Base-by-base conservation (phyloP, 2,113 vertebrate species). In the Gavia stellata region DNA sequence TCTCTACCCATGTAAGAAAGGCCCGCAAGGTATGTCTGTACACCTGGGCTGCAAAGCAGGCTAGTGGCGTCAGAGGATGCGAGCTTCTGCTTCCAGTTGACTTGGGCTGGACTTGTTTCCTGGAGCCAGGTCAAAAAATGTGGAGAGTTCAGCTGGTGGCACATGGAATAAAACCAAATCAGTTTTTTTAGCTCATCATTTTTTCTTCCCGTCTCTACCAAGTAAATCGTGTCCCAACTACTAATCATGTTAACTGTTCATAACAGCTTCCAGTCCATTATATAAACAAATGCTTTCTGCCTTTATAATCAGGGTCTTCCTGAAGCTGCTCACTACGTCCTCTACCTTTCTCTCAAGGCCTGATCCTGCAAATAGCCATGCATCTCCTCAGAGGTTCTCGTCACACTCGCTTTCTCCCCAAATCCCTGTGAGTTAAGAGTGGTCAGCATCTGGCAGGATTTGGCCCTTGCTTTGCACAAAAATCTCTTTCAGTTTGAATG, bases 401-500 rank as follows among this genome's bases (percentile, higher is more conserved):
- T 59, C 53, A 11, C 14, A 0, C 8, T 49, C 14, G 0, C 29
- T 44, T 49, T 25, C 83, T 52, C 29, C 49, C 1, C 0, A 6
- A 52, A 66, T 26, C 21, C 45, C 81, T 49, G 17, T 3, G 5
- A 13, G 20, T 14, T 17, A 12, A 53, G 72, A 16, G 14, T 5
- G 49, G 61, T 14, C 83, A 86, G 83, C 67, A 52, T 17, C 23
- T 2, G 0, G 71, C 91, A 96, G 88, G 83, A 95, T 88, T 16
- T 63, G 77, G 34, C 82, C 52, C 52, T 85, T 71, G 49, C 82
- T 84, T 96, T 67, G 92, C 88, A 53, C 84, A 47, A 47, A 81
- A 90, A 18, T 34, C 88, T 86, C 78, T 53, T 78, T 90, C 13
- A 1, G 53, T 71, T n/a, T 97, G 95, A 96, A 96, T 53, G 88